Conservation (phyloP, 1,140 invertebrate species). For the Drosophila repleta region DNA sequence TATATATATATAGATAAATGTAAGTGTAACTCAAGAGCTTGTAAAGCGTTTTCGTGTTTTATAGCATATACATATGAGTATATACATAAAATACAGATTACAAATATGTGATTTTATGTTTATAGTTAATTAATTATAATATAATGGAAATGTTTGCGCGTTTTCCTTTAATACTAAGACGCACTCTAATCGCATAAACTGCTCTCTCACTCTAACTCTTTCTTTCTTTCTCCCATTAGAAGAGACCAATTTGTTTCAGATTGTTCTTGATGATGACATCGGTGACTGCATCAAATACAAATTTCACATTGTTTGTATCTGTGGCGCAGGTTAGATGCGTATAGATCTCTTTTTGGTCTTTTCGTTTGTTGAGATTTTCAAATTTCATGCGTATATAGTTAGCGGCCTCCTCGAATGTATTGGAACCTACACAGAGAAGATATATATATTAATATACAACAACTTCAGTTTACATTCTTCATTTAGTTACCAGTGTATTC, state of each 20-base stretch:
- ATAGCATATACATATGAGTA: constrained; percentile 21
- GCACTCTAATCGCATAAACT: constrained; percentile 48
- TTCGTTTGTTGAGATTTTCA: constrained; percentile 93
- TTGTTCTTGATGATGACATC: constrained; percentile 97
- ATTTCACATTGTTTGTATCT: constrained; percentile 95
- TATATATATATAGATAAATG: too few species aligned
- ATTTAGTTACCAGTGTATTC: constrained; percentile 96
- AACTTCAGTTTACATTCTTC: not conserved
- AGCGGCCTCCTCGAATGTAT: constrained; percentile 94
- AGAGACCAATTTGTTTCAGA: constrained; percentile 94
- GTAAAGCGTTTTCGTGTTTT: constrained; percentile 55
- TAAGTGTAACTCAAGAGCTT: constrained; percentile 49
- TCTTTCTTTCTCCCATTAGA: constrained; percentile 62
- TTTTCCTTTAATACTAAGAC: constrained; percentile 76
- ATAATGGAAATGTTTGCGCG: constrained; percentile 73
- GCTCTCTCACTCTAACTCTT: not conserved
- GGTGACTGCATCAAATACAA: constrained; percentile 96
- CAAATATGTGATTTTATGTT: constrained; percentile 33
- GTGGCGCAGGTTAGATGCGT: constrained; percentile 97
- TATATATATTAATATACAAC: constrained; percentile 3
- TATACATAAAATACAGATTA: constrained; percentile 36
- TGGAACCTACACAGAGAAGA: constrained; percentile 87
- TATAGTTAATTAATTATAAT: constrained; percentile 55
- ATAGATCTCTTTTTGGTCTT: constrained; percentile 95
- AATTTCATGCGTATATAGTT: constrained; percentile 95